Evolutionary conservation across 1,140 invertebrate genomes (phyloP).

Genomic region (Lepidotrigona ventralis): DNA sequence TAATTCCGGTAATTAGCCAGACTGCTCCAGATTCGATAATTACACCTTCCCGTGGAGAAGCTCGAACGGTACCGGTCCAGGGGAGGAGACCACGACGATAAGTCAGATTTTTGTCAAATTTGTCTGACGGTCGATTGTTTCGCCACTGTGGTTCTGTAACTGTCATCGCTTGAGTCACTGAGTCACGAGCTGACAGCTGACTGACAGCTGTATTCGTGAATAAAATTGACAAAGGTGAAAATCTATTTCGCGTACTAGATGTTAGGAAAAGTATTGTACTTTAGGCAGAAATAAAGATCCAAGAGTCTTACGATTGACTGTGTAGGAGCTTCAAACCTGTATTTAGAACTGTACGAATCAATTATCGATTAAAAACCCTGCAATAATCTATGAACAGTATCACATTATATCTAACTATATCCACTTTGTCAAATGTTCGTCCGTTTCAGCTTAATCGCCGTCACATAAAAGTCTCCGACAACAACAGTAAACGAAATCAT

Average conservation of each 20-base stretch:
- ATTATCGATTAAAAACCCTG: background rate
- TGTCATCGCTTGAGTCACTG: too few species aligned
- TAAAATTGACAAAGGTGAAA: too few species aligned
- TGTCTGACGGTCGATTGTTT: background rate
- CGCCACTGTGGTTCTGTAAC: background rate
- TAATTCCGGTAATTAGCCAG: slow-evolving; percentile 31
- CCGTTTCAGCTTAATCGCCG: background rate
- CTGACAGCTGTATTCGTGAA: too few species aligned
- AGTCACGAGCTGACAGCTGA: too few species aligned
- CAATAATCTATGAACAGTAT: background rate
- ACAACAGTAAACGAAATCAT: background rate
- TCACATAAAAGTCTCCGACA: background rate
- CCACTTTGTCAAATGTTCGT: background rate
- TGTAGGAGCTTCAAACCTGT: too few species aligned
- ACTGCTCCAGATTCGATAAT: background rate
- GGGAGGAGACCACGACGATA: background rate
- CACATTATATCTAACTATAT: background rate
- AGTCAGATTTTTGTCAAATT: background rate
- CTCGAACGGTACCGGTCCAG: background rate
- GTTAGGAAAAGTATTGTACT: too few species aligned
- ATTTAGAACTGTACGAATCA: background rate
- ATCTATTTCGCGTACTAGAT: too few species aligned
- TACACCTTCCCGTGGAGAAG: background rate
- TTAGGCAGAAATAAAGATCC: too few species aligned
- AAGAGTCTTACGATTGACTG: too few species aligned